Base-by-base conservation (phyloP, 2,113 vertebrate genomes). In the Labeo catla region DNA sequence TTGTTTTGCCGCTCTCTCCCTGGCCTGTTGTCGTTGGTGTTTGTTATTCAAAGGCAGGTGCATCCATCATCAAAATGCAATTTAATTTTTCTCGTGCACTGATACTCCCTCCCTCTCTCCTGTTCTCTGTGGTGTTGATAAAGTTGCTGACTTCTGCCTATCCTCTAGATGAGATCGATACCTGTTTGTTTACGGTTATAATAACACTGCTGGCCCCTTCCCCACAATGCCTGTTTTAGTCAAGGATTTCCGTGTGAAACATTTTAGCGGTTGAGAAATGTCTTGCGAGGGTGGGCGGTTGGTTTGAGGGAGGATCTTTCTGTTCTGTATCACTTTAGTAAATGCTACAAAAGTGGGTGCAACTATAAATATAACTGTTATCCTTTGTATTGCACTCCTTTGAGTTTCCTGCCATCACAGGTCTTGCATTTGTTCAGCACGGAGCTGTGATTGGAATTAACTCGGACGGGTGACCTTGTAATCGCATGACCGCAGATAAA, bases 1-100 rank as follows among this genome's bases (percentile, higher is more conserved):
- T 47, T 21, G 61, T 45, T 63, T 87, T 16, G 11, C 23, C 16
- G 45, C 54, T 54, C 45, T 4, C 59, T 70, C 19, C 10, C 15
- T 70, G 21, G 86, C 57, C 85, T 80, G 85, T 86, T 73, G 90
- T 91, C 88, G 90, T 76, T 84, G 92, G 91, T 93, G 85, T 93
- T 93, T 93, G 90, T 90, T 93, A 92, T 92, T 91, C 70, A 73
- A 81, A 93, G 95, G 94, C 95, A 93, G 93, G 91, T 90, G 92
- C 93, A 95, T 95, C 94, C 93, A 95, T 95, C 94, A 95, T 93
- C 73, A 92, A 93, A 92, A 92, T 92, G 90, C 92, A 94, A 93
- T 94, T 94, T 93, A 89, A 93, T 93, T 94, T 93, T 91, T 93
- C 92, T 91, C 89, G 81, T 89, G 73, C 50, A 43, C 84, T 59